phyloP scores from a whole-genome alignment of 2,797 vertebrate genomes.

The Myotis planiceps region DNA sequence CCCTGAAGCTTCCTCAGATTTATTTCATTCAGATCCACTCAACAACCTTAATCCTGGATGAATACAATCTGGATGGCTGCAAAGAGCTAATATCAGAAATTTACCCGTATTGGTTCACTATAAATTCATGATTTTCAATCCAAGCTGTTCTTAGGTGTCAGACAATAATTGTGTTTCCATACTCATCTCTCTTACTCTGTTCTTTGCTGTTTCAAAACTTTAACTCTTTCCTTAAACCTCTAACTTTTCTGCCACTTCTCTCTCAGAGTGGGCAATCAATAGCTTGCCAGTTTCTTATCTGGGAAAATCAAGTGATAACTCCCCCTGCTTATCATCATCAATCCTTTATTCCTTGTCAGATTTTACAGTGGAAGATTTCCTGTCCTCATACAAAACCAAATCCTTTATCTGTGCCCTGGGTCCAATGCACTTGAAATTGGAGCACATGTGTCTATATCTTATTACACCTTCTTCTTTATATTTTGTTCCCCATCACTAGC shows the following conservation, averaged over 20 bases:
- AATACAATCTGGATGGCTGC: background rate
- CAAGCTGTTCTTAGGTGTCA: background rate
- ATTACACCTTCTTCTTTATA: background rate
- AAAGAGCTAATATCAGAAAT: background rate
- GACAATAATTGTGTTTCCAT: background rate
- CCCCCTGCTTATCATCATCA: background rate
- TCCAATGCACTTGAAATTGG: background rate
- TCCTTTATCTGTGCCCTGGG: background rate
- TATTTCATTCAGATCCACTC: background rate
- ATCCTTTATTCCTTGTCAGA: background rate
- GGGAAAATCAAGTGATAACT: background rate
- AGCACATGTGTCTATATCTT: background rate
- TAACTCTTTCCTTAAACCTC: background rate
- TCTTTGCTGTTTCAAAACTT: background rate
- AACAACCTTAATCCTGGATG: background rate
- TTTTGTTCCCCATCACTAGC: background rate
- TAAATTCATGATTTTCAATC: background rate
- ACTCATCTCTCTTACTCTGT: background rate
- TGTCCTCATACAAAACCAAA: background rate
- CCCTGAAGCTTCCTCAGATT: background rate
- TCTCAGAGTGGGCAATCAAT: background rate
- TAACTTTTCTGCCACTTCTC: background rate
- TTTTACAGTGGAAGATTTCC: background rate
- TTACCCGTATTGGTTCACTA: background rate
- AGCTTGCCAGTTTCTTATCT: background rate